Conservation (phyloP, 2,888 invertebrate genomes). For the Exephanes ischioxanthus region DNA sequence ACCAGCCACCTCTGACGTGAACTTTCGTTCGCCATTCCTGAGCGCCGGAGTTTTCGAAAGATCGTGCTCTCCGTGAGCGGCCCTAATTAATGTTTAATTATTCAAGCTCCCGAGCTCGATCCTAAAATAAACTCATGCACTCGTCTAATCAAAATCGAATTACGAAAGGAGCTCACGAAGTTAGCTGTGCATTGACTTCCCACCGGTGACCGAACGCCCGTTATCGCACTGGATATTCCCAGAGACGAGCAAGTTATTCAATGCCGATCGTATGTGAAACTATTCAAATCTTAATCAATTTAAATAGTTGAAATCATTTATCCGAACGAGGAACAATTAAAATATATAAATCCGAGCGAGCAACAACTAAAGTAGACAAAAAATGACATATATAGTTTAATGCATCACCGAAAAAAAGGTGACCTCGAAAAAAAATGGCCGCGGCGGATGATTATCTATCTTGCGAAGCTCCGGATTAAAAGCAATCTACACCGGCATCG, state of each 20-base stretch:
- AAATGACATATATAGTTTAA: background rate
- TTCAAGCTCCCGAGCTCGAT: background rate
- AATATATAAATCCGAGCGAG: no score
- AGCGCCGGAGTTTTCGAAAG: background rate
- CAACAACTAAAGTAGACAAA: background rate
- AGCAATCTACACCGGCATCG: background rate
- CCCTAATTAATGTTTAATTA: slow-evolving; percentile 31
- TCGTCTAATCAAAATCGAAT: slow-evolving; percentile 8
- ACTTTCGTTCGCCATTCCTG: background rate
- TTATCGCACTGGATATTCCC: background rate
- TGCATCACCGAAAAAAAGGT: background rate
- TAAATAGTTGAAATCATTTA: background rate
- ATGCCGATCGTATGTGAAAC: background rate
- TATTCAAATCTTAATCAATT: background rate
- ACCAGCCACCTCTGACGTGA: background rate
- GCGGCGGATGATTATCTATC: background rate
- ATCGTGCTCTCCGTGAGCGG: background rate
- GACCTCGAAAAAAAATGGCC: background rate
- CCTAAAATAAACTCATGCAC: background rate
- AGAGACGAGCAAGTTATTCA: background rate
- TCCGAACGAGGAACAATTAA: no score
- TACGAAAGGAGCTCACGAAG: background rate
- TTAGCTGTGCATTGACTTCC: background rate
- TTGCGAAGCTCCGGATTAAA: background rate
- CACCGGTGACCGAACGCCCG: background rate